phyloP scores from a whole-genome alignment of 2,888 invertebrate species.

The Meiosimyza platycephala region DNA sequence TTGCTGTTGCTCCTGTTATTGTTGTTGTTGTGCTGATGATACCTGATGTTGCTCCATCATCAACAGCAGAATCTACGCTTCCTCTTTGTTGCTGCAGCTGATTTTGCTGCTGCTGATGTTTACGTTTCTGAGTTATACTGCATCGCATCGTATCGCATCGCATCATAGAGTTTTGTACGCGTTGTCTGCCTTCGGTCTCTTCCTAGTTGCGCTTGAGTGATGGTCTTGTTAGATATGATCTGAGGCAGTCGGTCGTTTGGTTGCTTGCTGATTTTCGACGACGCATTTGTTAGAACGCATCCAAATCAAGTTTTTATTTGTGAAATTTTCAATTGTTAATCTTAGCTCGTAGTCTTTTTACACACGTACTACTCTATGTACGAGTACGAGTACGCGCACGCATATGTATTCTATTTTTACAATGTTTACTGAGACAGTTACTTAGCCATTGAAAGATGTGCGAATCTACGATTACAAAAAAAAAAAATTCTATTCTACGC shows the following conservation, averaged over 20 bases:
- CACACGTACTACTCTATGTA: neutral
- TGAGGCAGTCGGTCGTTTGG: slow-evolving; percentile 11
- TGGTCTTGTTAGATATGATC: slow-evolving; percentile 25
- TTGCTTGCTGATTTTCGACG: slow-evolving; percentile 1
- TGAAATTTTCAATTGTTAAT: neutral
- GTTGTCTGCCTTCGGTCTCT: slow-evolving; percentile 37
- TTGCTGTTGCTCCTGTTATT: slow-evolving; percentile 19
- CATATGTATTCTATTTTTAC: slow-evolving; percentile 1
- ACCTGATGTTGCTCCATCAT: slow-evolving; percentile 4
- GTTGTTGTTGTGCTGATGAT: slow-evolving; percentile 29
- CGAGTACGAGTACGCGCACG: no score
- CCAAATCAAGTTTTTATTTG: slow-evolving; percentile 3
- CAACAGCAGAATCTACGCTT: slow-evolving; percentile 45
- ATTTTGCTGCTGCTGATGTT: slow-evolving; percentile 27
- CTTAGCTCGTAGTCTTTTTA: neutral
- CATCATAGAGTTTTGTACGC: slow-evolving; percentile 16
- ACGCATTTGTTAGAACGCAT: slow-evolving; percentile 16
- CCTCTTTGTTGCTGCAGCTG: slow-evolving; percentile 40
- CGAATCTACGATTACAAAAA: slow-evolving; percentile 1
- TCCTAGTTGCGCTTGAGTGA: slow-evolving; percentile 35
- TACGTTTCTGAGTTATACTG: slow-evolving; percentile 47
- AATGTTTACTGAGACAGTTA: slow-evolving; percentile 9
- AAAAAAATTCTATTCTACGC: neutral
- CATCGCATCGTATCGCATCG: slow-evolving; percentile 32
- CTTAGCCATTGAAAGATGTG: neutral